Base-by-base conservation (phyloP, 2,888 invertebrate genomes). In the Bembecia ichneumoniformis region DNA sequence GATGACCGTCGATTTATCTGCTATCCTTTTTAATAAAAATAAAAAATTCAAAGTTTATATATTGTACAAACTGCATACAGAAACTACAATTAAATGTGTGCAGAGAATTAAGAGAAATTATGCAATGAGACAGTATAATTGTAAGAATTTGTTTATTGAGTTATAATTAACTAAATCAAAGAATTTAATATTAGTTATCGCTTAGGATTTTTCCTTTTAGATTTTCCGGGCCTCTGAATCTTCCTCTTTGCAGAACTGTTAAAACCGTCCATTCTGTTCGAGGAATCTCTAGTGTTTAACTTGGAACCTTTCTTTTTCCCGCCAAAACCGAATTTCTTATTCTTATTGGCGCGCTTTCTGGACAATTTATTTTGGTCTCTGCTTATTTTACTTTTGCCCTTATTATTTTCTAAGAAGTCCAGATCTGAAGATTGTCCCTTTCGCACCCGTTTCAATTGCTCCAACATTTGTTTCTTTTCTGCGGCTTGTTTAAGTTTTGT, bases 231-330 rank as follows among this genome's bases (percentile, higher is more conserved):
- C 13, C 90, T 84, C 49, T 86, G 87, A 57, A 82, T 88, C 47
- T 88, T 74, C 52, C 70, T 81, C 50, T 78, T 81, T 0, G 75
- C 66, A 0, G 82, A 80, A 46, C 84, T 83, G 52, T 87, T 87
- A 43, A 83, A 86, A 0, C 91, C 91, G 13, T 90, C 90, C 64
- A 92, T 88, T 68, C 92, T 91, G 35, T 90, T 90, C 0, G 92
- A 87, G 57, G 96, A 97, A 0, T 94, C 91, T 58, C 91, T 92
- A 0, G 96, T 96, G 68, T 99, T 99, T 46, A 90, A 82, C 74
- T 99, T 99, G 0, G 90, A 89, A 0, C 97, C 94, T 66, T 94
- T 93, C 84, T 99, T 99, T 73, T 96, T 96, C 0, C 98, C 98
- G 35, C 99, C 98, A 80, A 94, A 97, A 0, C 99, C 98, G 81